Conservation (phyloP, 2,797 vertebrate species). For the Sebastes goodei region DNA sequence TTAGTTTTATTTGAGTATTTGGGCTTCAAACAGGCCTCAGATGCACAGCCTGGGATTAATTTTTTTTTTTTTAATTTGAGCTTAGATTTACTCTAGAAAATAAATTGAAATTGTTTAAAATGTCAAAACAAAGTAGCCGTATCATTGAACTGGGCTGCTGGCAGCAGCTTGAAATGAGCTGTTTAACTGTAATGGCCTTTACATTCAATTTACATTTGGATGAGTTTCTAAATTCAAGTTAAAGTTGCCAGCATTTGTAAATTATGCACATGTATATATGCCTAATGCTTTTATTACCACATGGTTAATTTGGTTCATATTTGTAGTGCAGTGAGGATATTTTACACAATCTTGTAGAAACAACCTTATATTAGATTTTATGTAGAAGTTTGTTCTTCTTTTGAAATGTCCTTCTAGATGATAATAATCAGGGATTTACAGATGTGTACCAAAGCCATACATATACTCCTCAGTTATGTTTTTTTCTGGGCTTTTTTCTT, state of each 20-base stretch:
- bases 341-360: not conserved
- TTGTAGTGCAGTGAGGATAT: not conserved
- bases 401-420: conserved; percentile 56
- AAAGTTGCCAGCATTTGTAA: not conserved
- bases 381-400: conserved; percentile 42
- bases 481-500: not conserved
- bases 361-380: not conserved
- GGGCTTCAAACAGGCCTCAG: not conserved
- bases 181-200: not conserved
- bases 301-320: not conserved
- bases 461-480: not conserved
- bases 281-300: not conserved
- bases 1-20: not conserved
- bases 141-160: not conserved
- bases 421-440: conserved; percentile 39
- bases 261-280: not conserved
- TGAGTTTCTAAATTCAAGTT: not conserved
- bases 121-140: not conserved
- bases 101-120: not conserved
- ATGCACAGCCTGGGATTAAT: not conserved
- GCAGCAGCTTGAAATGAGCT: not conserved
- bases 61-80: not conserved
- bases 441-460: not conserved
- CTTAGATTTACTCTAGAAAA: not conserved
- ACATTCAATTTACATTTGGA: not conserved